A percentile compares a stretch with the other conserved stretches of the same genome.
These are phyloP conservation scores for Remorina albescens DNA, from an alignment of 2,797 vertebrate species.

Conservation along the genomic window DNA sequence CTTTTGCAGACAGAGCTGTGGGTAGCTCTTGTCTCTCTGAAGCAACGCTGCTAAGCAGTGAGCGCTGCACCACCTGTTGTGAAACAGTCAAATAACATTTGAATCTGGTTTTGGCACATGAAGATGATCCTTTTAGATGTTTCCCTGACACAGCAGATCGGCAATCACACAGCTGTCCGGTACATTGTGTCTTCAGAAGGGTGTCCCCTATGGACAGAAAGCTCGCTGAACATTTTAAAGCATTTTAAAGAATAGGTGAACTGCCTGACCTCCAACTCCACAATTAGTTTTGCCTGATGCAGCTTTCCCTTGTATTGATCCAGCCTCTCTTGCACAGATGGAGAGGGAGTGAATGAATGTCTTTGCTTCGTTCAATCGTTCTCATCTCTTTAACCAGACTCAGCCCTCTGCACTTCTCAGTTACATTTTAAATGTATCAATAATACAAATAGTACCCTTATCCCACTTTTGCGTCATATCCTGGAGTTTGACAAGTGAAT, in stretches of 20 bases:
- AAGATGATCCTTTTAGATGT: constrained; percentile 29
- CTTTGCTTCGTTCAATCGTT: constrained; percentile 30
- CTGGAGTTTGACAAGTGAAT: neutral
- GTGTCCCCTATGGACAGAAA: constrained; percentile 23
- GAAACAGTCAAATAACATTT: constrained; percentile 53
- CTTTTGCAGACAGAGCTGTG: constrained; percentile 25
- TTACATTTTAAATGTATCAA: constrained; percentile 39
- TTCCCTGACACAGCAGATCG: constrained; percentile 49
- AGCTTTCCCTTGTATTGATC: constrained; percentile 74
- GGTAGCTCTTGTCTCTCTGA: constrained; percentile 11
- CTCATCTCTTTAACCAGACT: constrained; percentile 54
- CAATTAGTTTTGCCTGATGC: constrained; percentile 79
- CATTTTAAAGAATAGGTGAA: constrained; percentile 71
- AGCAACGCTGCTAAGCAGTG: constrained; percentile 24
- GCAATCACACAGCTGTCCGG: constrained; percentile 34
- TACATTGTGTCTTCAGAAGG: constrained; percentile 40
- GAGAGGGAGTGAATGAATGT: constrained; percentile 57
- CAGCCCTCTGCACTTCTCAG: constrained; percentile 46
- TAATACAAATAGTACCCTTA: constrained; percentile 35
- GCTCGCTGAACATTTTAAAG: constrained; percentile 56
- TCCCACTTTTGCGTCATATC: neutral
- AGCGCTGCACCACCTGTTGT: constrained; percentile 36
- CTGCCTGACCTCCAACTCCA: constrained; percentile 65
- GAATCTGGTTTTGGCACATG: constrained; percentile 38
- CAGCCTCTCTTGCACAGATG: constrained; percentile 30